Evolutionary conservation across 2,113 vertebrate genomes (phyloP), one percentile per base, ranked within the genome.

Genomic region (Castor canadensis): DNA sequence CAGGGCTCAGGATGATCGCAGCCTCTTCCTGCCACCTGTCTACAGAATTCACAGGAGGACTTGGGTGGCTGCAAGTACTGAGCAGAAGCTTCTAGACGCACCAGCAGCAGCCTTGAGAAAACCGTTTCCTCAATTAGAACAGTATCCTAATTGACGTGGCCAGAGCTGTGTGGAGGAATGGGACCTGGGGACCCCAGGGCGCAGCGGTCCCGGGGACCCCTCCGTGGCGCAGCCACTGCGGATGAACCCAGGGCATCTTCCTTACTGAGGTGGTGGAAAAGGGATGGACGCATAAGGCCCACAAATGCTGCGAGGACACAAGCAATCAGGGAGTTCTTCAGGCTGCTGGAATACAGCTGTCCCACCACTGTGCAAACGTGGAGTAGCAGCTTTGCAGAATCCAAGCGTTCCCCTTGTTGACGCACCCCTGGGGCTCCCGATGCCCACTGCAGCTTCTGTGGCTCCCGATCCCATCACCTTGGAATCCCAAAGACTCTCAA

Each of bases 91-190:
- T 43, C 52, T 2, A 17, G 89, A 75, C 10, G 26, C 35, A 22
- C 35, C 35, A 54, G 64, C 60, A 82, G 54, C 28, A 2, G 19
- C 52, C 76, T 91, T 95, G 89, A 75, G 45, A 92, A 95, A 91
- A 72, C 89, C 49, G 94, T 94, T 97, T 97, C 80, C 89, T 72
- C 56, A 84, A 75, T 32, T 60, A 35, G 15, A 82, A 86, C 49
- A 11, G 49, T 20, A 90, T 79, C 38, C 71, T 94, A 81, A 95
- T 0, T 47, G 83, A 79, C 82, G 56, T 56, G 83, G 13, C 91
- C 89, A 86, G 38, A n/a, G 38, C 49, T 69, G 35, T 15, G 2
- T 38, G 72, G 49, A 83, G 83, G 92, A 81, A 86, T 79, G 13
- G 30, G 38, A 77, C 35, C 67, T 32, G 30, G 7, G 73, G 11